These are phyloP conservation scores for Sycobia sp. DNA, from an alignment of 1,140 invertebrate species.

Conservation along the genomic window DNA sequence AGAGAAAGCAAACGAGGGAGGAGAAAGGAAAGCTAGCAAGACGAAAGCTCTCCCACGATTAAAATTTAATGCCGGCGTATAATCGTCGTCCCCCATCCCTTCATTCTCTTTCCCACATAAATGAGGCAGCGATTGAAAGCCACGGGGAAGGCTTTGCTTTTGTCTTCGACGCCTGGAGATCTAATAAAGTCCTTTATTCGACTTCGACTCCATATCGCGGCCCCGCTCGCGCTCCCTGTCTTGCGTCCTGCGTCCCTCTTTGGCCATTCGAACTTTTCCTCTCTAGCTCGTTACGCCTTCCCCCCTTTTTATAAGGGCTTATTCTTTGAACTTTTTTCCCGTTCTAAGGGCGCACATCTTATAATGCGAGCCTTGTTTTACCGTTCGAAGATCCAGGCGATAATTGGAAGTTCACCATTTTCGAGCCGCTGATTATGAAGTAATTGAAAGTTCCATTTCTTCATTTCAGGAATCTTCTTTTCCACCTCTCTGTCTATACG, in stretches of 20 bases:
- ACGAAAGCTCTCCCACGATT: constrained; percentile 17
- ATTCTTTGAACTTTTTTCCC: background rate
- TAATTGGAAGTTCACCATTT: constrained; percentile 26
- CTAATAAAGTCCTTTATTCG: constrained; percentile 31
- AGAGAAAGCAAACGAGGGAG: background rate
- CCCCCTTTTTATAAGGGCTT: too few species aligned
- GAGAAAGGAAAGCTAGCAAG: too few species aligned
- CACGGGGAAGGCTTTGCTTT: background rate
- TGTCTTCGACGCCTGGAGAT: constrained; percentile 26
- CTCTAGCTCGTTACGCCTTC: background rate
- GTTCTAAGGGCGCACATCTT: too few species aligned
- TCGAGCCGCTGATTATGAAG: constrained; percentile 17
- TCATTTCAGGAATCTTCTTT: background rate
- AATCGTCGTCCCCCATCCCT: constrained; percentile 3
- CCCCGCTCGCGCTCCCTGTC: background rate
- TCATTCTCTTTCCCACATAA: constrained; percentile 4
- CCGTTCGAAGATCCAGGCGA: constrained; percentile 12
- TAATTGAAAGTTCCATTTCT: constrained; percentile 31
- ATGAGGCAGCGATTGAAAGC: constrained; percentile 5
- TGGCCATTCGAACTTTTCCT: background rate
- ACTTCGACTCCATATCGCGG: background rate
- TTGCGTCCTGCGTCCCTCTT: background rate
- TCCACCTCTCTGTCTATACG: background rate
- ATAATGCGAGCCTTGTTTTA: too few species aligned
- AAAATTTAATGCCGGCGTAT: constrained; percentile 16